These are phyloP conservation scores for Mayetiola destructor DNA, from an alignment of 2,888 invertebrate species.

Conservation along the genomic window DNA sequence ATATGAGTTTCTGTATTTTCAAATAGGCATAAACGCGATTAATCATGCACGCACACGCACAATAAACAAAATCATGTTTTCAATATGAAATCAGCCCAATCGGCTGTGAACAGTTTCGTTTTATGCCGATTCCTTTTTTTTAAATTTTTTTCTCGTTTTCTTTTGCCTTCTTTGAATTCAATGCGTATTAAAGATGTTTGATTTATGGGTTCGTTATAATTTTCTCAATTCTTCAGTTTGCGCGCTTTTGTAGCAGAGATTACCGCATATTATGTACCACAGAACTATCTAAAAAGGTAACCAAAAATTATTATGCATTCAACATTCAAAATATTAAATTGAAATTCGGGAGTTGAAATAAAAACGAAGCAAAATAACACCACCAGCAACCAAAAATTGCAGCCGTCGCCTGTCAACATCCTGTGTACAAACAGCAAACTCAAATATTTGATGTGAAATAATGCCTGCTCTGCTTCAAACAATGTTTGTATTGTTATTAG, in stretches of 20 bases:
- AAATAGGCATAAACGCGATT: background rate
- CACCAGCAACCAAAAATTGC: constrained; percentile 12
- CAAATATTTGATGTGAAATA: background rate
- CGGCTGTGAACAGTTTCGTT: constrained; percentile 1
- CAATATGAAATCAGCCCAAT: background rate
- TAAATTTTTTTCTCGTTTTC: background rate
- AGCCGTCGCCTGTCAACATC: constrained; percentile 16
- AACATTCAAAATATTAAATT: too few species aligned
- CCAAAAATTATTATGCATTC: too few species aligned
- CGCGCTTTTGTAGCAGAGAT: background rate
- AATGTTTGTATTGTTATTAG: background rate
- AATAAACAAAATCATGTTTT: background rate
- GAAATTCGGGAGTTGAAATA: background rate
- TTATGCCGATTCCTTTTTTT: background rate
- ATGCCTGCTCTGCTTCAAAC: background rate
- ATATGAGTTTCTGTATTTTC: background rate
- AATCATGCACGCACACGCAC: constrained; percentile 7
- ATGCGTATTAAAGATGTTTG: constrained; percentile 6
- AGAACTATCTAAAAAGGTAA: constrained; percentile 2
- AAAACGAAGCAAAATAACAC: background rate
- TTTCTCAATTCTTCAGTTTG: background rate
- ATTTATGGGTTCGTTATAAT: constrained; percentile 6
- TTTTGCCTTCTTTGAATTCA: background rate
- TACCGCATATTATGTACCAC: background rate
- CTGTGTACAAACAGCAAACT: background rate